phyloP scores from a whole-genome alignment of 2,113 vertebrate genomes.

The Seriola dumerili region DNA sequence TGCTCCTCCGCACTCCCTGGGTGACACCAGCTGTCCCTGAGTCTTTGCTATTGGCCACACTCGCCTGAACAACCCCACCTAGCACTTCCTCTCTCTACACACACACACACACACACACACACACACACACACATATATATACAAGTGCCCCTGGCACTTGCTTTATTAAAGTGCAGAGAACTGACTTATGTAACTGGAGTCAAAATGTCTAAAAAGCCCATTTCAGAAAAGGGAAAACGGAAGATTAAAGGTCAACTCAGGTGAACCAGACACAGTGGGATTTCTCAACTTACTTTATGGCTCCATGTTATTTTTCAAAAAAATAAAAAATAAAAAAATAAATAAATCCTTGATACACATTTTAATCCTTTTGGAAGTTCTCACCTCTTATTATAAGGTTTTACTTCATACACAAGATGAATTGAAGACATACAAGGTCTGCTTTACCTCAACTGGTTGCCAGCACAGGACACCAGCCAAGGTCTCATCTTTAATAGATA shows the following conservation, averaged over 20 bases:
- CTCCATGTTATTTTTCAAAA: not conserved
- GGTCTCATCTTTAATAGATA: slow-evolving; percentile 77
- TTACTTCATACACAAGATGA: slow-evolving; percentile 4
- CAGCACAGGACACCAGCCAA: slow-evolving; percentile 61
- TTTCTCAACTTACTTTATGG: not conserved
- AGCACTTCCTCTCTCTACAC: slow-evolving; percentile 9
- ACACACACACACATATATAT: slow-evolving; percentile 1
- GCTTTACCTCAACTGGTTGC: slow-evolving; percentile 28
- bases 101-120: not conserved
- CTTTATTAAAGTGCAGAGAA: slow-evolving; percentile 4
- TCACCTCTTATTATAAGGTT: slow-evolving; percentile 4
- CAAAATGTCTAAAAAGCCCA: slow-evolving; percentile 32
- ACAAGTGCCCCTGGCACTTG: not conserved
- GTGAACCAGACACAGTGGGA: not conserved
- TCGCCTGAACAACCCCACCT: not conserved
- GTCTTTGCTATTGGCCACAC: slow-evolving; percentile 1
- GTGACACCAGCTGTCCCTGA: slow-evolving; percentile 66
- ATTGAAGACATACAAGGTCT: slow-evolving; percentile 25
- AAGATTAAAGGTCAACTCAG: slow-evolving; percentile 6
- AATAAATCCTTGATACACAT: slow-evolving; percentile 2
- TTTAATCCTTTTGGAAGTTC: slow-evolving; percentile 6
- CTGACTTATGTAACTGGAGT: slow-evolving; percentile 17
- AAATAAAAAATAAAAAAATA: no score
- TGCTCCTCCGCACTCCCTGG: slow-evolving; percentile 44
- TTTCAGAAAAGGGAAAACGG: slow-evolving; percentile 24